Conservation (phyloP, 2,797 vertebrate genomes). For the Hybognathus amarus region DNA sequence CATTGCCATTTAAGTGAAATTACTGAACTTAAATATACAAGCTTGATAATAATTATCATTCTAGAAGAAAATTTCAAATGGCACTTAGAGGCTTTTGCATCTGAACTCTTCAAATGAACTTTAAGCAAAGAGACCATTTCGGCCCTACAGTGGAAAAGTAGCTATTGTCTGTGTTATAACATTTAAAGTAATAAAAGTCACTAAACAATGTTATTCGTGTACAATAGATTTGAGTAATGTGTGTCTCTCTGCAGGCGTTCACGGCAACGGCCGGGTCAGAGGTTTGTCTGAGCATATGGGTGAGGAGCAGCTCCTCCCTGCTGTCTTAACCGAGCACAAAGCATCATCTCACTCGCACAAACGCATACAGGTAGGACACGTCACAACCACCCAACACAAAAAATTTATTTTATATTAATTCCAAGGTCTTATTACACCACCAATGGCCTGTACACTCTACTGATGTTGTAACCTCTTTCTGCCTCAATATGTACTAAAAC, state of each 20-base stretch:
- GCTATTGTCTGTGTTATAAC: background rate
- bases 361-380: constrained; percentile 55
- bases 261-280: constrained; percentile 69
- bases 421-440: background rate
- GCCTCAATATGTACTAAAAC: background rate
- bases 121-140: no score
- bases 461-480: background rate
- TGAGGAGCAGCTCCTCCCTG: constrained; percentile 68
- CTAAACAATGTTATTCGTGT: constrained; percentile 6
- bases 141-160: no score
- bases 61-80: no score
- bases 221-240: background rate
- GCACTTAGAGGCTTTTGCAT: no score
- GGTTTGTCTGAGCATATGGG: constrained; percentile 61
- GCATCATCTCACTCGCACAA: constrained; percentile 46
- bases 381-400: background rate
- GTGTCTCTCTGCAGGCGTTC: constrained; percentile 61
- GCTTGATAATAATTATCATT: no score
- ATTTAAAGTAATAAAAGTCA: background rate
- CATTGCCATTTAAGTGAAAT: no score
- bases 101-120: no score
- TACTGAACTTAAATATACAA: no score
- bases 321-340: constrained; percentile 62
- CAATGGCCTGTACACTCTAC: background rate
- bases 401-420: constrained; percentile 2